phyloP scores from a whole-genome alignment of 2,113 vertebrate genomes.

The Syngnathus typhle region DNA sequence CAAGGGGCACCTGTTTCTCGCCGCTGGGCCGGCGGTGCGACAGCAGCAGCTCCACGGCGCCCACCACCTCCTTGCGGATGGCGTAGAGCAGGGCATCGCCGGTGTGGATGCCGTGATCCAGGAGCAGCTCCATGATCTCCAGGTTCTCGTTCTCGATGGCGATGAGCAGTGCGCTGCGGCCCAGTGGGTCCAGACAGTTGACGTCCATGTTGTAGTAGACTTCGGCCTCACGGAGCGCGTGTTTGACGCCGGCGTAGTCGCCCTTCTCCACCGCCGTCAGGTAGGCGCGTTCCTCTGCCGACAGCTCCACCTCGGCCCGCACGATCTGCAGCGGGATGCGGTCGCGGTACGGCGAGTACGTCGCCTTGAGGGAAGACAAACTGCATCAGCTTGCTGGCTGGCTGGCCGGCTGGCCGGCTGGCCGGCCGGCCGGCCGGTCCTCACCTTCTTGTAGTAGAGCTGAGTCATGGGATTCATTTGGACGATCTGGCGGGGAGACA shows the following conservation, averaged over 20 bases:
- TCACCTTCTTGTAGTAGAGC: slow-evolving; percentile 96
- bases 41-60: slow-evolving; percentile 93
- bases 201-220: slow-evolving; percentile 99
- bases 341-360: slow-evolving; percentile 91
- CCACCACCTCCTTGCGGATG: slow-evolving; percentile 96
- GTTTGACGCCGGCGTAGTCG: slow-evolving; percentile 92
- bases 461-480: slow-evolving; percentile 85
- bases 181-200: slow-evolving; percentile 95
- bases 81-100: slow-evolving; percentile 93
- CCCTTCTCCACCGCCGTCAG: slow-evolving; percentile 95
- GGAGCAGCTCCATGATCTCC: slow-evolving; percentile 95
- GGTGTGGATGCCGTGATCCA: slow-evolving; percentile 87
- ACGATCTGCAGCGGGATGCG: slow-evolving; percentile 95
- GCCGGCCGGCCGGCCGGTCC: slow-evolving; percentile 13
- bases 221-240: slow-evolving; percentile 88
- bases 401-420: no score
- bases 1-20: slow-evolving; percentile 76
- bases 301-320: slow-evolving; percentile 90
- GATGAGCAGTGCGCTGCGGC: slow-evolving; percentile 92
- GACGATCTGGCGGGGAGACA: slow-evolving; percentile 20
- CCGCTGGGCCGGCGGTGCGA: slow-evolving; percentile 84
- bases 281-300: slow-evolving; percentile 87
- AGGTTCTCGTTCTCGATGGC: slow-evolving; percentile 98
- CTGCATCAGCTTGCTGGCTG: neutral
- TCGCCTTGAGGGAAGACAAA: slow-evolving; percentile 65